Percentiles rank a stretch among this genome's conserved stretches.
Conservation (phyloP, 1,140 invertebrate species). For the Drosophila rhopaloa region DNA sequence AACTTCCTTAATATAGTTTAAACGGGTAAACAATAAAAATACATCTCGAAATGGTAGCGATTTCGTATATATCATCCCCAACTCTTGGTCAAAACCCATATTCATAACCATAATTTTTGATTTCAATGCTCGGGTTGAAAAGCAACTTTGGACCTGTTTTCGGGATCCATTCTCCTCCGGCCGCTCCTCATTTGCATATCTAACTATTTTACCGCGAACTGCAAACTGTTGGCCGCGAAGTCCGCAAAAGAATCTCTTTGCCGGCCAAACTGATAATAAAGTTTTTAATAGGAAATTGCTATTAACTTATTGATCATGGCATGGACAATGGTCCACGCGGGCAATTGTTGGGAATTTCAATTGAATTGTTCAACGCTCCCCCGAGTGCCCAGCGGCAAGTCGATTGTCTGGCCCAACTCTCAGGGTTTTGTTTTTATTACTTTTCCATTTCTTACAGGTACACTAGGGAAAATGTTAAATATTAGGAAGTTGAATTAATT, state of each 20-base stretch:
- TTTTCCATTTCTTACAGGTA: conserved; percentile 16
- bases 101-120: conserved; percentile 43
- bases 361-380: conserved; percentile 71
- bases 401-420: conserved; percentile 25
- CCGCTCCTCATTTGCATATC: conserved; percentile 67
- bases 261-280: conserved; percentile 72
- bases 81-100: conserved; percentile 7
- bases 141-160: conserved; percentile 29
- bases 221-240: background rate
- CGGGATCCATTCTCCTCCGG: background rate
- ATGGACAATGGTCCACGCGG: conserved; percentile 48
- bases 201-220: conserved; percentile 62
- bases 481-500: background rate
- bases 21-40: conserved; percentile 1
- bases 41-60: conserved; percentile 1
- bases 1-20: background rate
- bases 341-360: conserved; percentile 59
- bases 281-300: conserved; percentile 81
- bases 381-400: conserved; percentile 34
- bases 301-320: conserved; percentile 74
- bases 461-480: background rate
- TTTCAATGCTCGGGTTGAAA: conserved; percentile 8
- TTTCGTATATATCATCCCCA: background rate
- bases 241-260: background rate
- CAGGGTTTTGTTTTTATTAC: conserved; percentile 21